Evolutionary conservation across 2,113 vertebrate genomes (phyloP).

Genomic region (Uria aalge): DNA sequence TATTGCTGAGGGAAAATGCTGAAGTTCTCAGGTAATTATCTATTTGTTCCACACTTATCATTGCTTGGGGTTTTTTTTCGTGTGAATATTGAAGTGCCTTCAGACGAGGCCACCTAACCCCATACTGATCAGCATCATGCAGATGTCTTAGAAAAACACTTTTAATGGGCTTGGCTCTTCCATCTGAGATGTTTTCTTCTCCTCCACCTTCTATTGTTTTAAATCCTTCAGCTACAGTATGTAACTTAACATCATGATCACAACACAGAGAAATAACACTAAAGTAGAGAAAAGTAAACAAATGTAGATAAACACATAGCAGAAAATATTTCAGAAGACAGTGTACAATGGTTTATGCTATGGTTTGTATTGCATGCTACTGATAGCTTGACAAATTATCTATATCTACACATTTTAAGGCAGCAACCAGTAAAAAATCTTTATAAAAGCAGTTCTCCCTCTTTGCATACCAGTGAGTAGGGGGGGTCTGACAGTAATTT

Average conservation of each 20-base stretch:
- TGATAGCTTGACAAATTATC: not conserved
- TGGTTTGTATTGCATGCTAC: not conserved
- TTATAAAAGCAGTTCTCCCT: not conserved
- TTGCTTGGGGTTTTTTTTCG: not conserved
- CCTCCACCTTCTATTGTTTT: not conserved
- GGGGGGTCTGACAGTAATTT: not conserved
- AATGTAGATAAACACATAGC: not conserved
- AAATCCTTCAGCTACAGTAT: not conserved
- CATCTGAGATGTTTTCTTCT: not conserved
- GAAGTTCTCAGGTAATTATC: not conserved
- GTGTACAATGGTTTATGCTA: not conserved
- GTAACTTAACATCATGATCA: not conserved
- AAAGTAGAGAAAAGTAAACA: not conserved
- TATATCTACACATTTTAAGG: not conserved
- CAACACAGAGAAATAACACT: not conserved
- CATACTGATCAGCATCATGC: not conserved
- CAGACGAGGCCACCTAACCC: not conserved
- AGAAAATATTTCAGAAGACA: not conserved
- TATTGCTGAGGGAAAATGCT: not conserved
- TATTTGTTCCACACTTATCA: not conserved
- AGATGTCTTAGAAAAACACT: not conserved
- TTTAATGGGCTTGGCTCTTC: not conserved
- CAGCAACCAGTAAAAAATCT: not conserved
- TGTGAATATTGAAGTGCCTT: not conserved
- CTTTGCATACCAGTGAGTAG: not conserved